Percentiles rank a stretch among this genome's conserved stretches.
phyloP scores from a whole-genome alignment of 2,888 invertebrate species.

The Gisinianus flammeolus region DNA sequence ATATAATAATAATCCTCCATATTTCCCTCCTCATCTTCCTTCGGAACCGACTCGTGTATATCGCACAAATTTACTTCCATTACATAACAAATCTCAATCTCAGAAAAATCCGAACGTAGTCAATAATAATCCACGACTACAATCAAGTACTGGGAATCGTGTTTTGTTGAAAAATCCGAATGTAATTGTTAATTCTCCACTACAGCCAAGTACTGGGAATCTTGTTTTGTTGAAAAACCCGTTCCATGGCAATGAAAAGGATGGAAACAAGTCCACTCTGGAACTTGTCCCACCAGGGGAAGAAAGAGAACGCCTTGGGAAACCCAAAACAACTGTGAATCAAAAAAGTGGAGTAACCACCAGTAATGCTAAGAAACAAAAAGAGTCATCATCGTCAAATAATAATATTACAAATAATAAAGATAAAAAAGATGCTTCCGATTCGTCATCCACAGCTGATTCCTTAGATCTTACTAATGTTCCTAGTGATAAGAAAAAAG shows the following conservation, averaged over 20 bases:
- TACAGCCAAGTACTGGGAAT: too few relatives aligned
- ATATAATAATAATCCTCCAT: neutral
- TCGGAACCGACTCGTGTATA: neutral
- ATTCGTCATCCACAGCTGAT: neutral
- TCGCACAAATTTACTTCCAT: neutral
- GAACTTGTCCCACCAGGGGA: constrained; percentile 9
- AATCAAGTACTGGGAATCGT: neutral
- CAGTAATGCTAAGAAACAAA: neutral
- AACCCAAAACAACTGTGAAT: neutral
- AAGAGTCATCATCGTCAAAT: too few relatives aligned
- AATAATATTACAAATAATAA: neutral
- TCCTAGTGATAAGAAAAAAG: neutral
- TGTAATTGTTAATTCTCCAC: too few relatives aligned
- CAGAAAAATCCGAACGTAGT: neutral
- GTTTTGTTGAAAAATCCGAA: neutral
- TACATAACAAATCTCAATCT: too few relatives aligned
- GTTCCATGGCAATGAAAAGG: neutral
- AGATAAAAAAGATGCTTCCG: neutral
- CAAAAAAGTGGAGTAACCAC: neutral
- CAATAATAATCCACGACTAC: neutral
- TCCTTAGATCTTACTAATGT: neutral
- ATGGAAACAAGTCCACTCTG: too few relatives aligned
- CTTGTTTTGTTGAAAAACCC: neutral
- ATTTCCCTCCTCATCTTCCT: neutral
- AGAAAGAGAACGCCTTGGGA: neutral